Percentiles rank a stretch among this genome's conserved stretches.
Evolutionary conservation across 2,888 invertebrate species (phyloP).

Genomic region (Platypus cylindrus): DNA sequence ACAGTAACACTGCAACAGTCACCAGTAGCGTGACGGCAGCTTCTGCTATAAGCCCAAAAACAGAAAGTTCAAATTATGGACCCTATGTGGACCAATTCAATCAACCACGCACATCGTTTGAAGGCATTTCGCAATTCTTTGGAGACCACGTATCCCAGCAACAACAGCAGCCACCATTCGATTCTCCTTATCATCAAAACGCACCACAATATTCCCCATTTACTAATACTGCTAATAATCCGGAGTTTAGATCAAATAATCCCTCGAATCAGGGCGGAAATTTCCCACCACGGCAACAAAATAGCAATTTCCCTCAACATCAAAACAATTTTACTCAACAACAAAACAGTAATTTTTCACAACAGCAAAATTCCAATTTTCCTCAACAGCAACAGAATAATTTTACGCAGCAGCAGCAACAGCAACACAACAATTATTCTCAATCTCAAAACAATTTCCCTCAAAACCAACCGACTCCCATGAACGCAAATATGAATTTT

Average conservation of each 20-base stretch:
- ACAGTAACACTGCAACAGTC: too few species aligned
- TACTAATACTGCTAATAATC: constrained; percentile 1
- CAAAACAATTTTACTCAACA: background rate
- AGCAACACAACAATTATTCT: too few species aligned
- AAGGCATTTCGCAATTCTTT: constrained; percentile 20
- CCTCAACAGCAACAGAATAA: constrained; percentile 15
- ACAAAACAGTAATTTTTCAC: background rate
- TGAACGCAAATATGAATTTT: background rate
- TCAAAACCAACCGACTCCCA: constrained; percentile 9
- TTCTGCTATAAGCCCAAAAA: constrained; percentile 6
- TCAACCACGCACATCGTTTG: constrained; percentile 16
- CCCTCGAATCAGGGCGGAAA: too few species aligned
- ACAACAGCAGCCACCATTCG: constrained; percentile 18
- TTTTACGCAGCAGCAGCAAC: constrained; percentile 9
- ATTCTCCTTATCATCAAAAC: constrained; percentile 21
- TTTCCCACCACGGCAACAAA: too few species aligned
- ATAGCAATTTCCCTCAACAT: background rate
- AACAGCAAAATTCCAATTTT: constrained; percentile 13
- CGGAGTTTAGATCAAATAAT: too few species aligned
- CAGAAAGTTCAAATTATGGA: constrained; percentile 10
- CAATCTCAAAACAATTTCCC: too few species aligned
- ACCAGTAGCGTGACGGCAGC: constrained; percentile 1
- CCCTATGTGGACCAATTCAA: constrained; percentile 15
- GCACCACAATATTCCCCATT: constrained; percentile 17
- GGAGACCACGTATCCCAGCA: constrained; percentile 16